Conservation (phyloP, 2,797 vertebrate species). For the Cetoscarus ocellatus region DNA sequence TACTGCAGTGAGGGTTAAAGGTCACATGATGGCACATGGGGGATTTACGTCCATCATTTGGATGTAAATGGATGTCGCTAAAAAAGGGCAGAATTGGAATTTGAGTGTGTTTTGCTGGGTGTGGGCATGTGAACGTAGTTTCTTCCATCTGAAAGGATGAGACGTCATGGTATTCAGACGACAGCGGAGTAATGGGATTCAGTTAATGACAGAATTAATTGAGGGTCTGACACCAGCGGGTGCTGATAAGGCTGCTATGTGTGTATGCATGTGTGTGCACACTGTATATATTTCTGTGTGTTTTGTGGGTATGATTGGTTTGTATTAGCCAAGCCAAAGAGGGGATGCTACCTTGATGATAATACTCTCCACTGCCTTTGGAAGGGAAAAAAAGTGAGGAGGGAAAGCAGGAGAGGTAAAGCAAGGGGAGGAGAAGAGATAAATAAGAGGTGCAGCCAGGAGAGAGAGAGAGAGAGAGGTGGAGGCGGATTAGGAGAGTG, state of each 20-base stretch:
- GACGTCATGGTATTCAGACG: conserved; percentile 37
- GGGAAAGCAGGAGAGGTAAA: conserved; percentile 27
- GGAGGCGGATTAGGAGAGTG: conserved; percentile 57
- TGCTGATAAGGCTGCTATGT: conserved; percentile 59
- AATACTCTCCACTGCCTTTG: conserved; percentile 61
- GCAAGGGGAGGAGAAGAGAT: conserved; percentile 46
- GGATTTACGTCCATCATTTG: conserved; percentile 66
- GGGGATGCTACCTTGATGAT: conserved; percentile 55
- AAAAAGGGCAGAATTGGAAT: conserved; percentile 37
- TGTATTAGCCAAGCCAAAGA: conserved; percentile 36
- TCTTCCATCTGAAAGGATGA: conserved; percentile 35
- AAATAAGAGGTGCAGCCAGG: conserved; percentile 52
- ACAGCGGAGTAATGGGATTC: conserved; percentile 67
- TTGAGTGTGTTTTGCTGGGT: conserved; percentile 1
- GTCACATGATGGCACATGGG: conserved; percentile 53
- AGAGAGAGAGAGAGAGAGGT: conserved; percentile 4
- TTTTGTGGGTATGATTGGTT: conserved; percentile 25
- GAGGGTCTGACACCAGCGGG: conserved; percentile 58
- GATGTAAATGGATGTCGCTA: conserved; percentile 69
- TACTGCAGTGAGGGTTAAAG: conserved; percentile 47
- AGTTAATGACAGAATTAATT: conserved; percentile 77
- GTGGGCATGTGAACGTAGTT: conserved; percentile 15
- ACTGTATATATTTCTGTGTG: conserved; percentile 9
- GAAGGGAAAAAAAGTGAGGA: conserved; percentile 17
- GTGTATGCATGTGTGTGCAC: conserved; percentile 2